These are phyloP conservation scores for Spodoptera frugiperda DNA, from an alignment of 1,140 invertebrate species.

Conservation along the genomic window DNA sequence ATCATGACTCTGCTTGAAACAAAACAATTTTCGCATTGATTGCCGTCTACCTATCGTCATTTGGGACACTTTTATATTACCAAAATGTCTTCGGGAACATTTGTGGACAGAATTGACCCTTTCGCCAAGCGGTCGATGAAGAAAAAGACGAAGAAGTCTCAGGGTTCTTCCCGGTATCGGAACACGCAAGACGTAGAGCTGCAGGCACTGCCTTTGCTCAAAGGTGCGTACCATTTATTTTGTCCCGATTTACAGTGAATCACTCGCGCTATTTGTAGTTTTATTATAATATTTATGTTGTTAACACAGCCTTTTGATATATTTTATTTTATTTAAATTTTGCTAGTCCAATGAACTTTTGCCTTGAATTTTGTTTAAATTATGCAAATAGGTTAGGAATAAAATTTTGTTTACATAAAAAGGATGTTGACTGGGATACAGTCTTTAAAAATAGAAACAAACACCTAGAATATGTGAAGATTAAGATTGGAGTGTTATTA, in stretches of 20 bases:
- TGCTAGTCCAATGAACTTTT: constrained; percentile 55
- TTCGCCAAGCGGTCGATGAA: constrained; percentile 96
- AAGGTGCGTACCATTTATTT: constrained; percentile 88
- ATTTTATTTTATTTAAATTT: constrained; percentile 20
- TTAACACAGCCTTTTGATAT: neutral
- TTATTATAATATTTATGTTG: constrained; percentile 15
- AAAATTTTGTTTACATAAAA: constrained; percentile 32
- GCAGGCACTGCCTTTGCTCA: constrained; percentile 93
- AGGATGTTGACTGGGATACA: constrained; percentile 20
- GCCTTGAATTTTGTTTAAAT: constrained; percentile 46
- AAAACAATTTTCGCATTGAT: constrained; percentile 82
- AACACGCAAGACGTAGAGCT: constrained; percentile 96
- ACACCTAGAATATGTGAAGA: neutral
- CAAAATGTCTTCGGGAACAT: constrained; percentile 93
- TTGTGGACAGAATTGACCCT: constrained; percentile 98
- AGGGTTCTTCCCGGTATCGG: constrained; percentile 95
- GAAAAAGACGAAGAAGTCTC: constrained; percentile 97
- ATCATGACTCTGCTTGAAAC: constrained; percentile 83
- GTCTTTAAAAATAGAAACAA: neutral
- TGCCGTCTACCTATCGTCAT: constrained; percentile 79
- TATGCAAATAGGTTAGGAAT: constrained; percentile 47
- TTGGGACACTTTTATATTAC: constrained; percentile 82
- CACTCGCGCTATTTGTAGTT: neutral
- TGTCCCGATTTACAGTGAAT: neutral
- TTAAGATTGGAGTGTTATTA: too few relatives aligned